phyloP scores from a whole-genome alignment of 2,888 invertebrate genomes.

The Pristionchus mayeri region DNA sequence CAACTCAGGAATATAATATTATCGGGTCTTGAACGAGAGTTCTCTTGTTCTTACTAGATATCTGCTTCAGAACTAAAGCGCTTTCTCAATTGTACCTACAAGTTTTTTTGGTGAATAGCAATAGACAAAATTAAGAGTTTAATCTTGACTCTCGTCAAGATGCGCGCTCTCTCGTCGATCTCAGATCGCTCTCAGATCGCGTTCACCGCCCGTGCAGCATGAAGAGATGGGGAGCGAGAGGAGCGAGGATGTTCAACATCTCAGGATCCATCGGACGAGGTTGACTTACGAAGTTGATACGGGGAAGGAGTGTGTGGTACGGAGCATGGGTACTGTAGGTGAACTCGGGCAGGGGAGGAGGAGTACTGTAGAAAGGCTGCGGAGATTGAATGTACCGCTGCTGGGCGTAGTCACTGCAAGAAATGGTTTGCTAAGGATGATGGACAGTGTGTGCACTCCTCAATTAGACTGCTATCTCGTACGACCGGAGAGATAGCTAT shows the following conservation, averaged over 20 bases:
- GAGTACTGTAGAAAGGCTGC: neutral
- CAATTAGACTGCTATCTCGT: neutral
- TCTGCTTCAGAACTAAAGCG: too few species aligned
- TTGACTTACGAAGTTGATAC: conserved; percentile 6
- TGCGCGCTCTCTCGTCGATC: too few species aligned
- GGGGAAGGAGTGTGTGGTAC: conserved; percentile 17
- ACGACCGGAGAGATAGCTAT: too few species aligned
- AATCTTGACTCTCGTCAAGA: neutral
- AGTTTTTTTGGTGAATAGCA: neutral
- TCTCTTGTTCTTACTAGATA: too few species aligned
- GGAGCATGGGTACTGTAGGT: neutral
- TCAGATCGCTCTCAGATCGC: too few species aligned
- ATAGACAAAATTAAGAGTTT: neutral
- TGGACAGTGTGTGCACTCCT: neutral
- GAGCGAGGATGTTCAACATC: neutral
- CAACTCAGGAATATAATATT: too few species aligned
- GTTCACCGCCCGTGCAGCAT: neutral
- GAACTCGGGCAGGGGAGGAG: conserved; percentile 31
- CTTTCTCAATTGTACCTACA: too few species aligned
- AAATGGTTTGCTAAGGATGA: too few species aligned
- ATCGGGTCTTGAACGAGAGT: too few species aligned
- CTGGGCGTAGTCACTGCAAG: neutral
- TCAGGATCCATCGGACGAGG: neutral
- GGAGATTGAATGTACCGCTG: neutral
- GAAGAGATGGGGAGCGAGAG: neutral